These are phyloP conservation scores for Cichladusa arquata DNA, from an alignment of 2,113 vertebrate species.

Conservation along the genomic window DNA sequence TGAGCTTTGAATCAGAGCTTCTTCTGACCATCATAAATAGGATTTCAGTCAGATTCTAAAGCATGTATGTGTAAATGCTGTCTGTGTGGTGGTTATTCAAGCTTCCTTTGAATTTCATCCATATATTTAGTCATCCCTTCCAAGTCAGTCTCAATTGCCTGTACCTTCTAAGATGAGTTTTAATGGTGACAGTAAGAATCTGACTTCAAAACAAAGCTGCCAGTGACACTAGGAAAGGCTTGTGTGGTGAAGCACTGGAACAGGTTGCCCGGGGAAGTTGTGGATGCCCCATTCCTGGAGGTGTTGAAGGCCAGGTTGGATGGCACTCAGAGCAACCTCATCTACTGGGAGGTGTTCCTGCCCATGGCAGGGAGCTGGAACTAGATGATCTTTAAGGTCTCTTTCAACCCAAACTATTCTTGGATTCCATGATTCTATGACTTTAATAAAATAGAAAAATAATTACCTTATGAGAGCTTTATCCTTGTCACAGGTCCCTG, in stretches of 20 bases:
- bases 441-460: not conserved
- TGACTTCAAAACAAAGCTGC: not conserved
- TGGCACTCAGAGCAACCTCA: not conserved
- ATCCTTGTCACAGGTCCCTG: not conserved
- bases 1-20: not conserved
- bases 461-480: not conserved
- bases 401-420: not conserved
- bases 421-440: not conserved
- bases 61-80: not conserved
- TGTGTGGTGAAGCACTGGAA: not conserved
- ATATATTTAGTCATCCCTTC: not conserved
- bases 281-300: not conserved
- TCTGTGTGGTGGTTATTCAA: not conserved
- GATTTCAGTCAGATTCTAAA: slow-evolving; percentile 19
- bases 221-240: not conserved
- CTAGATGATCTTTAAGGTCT: not conserved
- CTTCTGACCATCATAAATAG: not conserved
- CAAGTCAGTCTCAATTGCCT: not conserved
- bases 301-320: not conserved
- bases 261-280: not conserved
- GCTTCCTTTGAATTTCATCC: not conserved
- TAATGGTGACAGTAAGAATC: not conserved
- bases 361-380: not conserved
- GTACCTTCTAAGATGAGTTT: not conserved
- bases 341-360: not conserved